phyloP scores from a whole-genome alignment of 2,113 vertebrate species.

The Saguinus imperator region DNA sequence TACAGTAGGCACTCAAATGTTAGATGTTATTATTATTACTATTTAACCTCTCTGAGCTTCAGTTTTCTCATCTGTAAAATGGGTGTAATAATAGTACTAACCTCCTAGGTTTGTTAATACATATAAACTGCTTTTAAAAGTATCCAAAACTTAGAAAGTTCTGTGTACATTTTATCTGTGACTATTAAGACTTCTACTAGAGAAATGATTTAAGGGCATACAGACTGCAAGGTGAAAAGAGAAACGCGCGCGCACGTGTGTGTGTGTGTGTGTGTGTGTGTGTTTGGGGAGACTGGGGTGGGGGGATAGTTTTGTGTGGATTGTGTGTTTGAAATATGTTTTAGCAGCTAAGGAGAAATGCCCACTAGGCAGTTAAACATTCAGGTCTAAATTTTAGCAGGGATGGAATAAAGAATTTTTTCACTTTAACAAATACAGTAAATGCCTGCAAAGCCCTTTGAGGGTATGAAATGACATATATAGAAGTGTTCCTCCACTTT shows the following conservation, averaged over 20 bases:
- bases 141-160: slow-evolving; percentile 1
- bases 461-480: not conserved
- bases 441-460: not conserved
- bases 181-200: not conserved
- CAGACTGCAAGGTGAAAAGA: slow-evolving; percentile 28
- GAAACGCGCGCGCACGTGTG: not conserved
- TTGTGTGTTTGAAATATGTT: slow-evolving; percentile 3
- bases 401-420: not conserved
- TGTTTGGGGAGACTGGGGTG: not conserved
- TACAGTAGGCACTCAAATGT: not conserved
- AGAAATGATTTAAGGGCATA: not conserved
- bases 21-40: not conserved
- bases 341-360: not conserved
- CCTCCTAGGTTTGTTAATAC: not conserved
- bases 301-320: not conserved
- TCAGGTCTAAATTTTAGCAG: slow-evolving; percentile 7
- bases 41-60: not conserved
- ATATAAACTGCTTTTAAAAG: slow-evolving; percentile 11
- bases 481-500: not conserved
- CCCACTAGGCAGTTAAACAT: not conserved
- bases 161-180: slow-evolving; percentile 1
- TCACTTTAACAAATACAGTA: slow-evolving; percentile 13
- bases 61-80: slow-evolving; percentile 22
- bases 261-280: not conserved
- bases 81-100: not conserved